phyloP scores from a whole-genome alignment of 2,113 vertebrate genomes.

The Myotis yumanensis region DNA sequence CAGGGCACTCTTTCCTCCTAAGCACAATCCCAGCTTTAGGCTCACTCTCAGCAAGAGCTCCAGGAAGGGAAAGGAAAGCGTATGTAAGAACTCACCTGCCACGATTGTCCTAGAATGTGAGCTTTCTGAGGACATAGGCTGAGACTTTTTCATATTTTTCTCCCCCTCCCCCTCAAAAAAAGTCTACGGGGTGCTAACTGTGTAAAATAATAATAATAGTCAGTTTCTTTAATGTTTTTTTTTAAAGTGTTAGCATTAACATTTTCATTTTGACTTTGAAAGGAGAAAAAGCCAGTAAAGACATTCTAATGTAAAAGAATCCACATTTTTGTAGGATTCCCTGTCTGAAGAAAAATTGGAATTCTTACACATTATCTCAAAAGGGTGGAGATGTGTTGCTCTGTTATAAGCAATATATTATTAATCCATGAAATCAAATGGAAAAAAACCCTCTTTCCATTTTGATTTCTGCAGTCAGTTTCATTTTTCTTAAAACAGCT shows the following conservation, averaged over 20 bases:
- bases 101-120: background rate
- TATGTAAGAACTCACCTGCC: background rate
- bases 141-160: background rate
- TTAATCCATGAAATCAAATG: background rate
- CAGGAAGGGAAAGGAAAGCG: background rate
- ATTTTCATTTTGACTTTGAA: constrained; percentile 46
- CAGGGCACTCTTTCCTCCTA: background rate
- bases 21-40: background rate
- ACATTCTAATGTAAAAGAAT: background rate
- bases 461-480: constrained; percentile 32
- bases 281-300: constrained; percentile 6
- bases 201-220: background rate
- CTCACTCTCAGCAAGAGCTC: background rate
- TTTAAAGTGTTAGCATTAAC: background rate
- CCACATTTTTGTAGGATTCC: background rate
- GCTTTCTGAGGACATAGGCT: background rate
- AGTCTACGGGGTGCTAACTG: background rate
- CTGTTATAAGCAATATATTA: background rate
- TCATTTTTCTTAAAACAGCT: constrained; percentile 36
- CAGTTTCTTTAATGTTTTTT: background rate
- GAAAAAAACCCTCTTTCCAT: background rate
- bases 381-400: background rate
- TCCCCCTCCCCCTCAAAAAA: background rate
- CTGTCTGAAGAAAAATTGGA: background rate
- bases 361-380: background rate